These are phyloP conservation scores for Sorex fumeus DNA, from an alignment of 2,113 vertebrate genomes.

Conservation along the genomic window DNA sequence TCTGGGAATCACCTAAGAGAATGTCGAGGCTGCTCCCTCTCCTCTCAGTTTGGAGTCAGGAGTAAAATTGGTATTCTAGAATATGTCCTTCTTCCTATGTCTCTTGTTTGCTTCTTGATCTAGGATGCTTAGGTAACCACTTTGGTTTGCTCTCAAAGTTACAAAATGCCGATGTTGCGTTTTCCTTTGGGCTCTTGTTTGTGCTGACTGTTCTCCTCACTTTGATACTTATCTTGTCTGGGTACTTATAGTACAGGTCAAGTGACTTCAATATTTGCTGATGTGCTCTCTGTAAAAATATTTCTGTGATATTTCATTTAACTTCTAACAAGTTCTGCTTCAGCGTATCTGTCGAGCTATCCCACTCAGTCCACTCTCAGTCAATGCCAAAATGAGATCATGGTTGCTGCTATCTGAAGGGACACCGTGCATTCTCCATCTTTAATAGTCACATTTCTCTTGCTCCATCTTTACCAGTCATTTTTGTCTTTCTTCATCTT, in stretches of 20 bases:
- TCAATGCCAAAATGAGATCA: background rate
- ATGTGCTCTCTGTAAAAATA: background rate
- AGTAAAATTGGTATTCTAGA: background rate
- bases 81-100: background rate
- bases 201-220: background rate
- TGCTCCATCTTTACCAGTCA: background rate
- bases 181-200: no score
- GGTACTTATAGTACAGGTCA: background rate
- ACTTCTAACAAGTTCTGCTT: background rate
- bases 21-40: accelerated
- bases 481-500: background rate
- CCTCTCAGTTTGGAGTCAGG: background rate
- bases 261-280: background rate
- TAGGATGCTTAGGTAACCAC: no score
- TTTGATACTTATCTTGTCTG: background rate
- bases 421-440: no score
- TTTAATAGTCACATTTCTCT: background rate
- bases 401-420: background rate
- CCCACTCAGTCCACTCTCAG: background rate
- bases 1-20: background rate
- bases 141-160: no score
- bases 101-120: background rate
- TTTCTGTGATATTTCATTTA: background rate
- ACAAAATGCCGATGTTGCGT: no score
- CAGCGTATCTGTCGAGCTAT: background rate